Conservation (phyloP, 2,113 vertebrate species). For the Boleophthalmus pectinirostris region DNA sequence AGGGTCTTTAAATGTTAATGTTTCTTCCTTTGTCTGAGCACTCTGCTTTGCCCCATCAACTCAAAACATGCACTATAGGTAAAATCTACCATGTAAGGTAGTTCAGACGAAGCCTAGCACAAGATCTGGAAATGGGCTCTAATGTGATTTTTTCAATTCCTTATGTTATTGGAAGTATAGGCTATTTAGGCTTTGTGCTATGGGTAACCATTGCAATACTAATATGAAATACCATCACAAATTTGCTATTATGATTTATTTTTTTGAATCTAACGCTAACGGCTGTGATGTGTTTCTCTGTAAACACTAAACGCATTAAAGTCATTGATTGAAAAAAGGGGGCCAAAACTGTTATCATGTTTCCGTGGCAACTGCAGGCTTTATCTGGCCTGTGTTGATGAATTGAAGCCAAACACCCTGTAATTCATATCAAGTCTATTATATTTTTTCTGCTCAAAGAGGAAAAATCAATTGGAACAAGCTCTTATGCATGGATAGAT, state of each 20-base stretch:
- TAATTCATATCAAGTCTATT: slow-evolving; percentile 84
- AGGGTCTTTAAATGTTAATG: no score
- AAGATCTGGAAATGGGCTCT: no score
- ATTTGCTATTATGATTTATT: slow-evolving; percentile 17
- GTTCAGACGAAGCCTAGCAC: no score
- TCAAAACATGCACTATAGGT: no score
- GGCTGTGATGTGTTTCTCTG: slow-evolving; percentile 63
- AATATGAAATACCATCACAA: slow-evolving; percentile 19
- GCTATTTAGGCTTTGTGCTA: neutral
- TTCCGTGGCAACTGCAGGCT: slow-evolving; percentile 85
- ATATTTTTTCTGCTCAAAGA: slow-evolving; percentile 72
- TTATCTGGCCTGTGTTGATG: slow-evolving; percentile 85
- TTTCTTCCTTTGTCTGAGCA: no score
- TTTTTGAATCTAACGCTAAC: slow-evolving; percentile 25
- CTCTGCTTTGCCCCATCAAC: no score
- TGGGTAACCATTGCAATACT: neutral
- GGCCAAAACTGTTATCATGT: slow-evolving; percentile 84
- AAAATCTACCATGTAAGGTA: no score
- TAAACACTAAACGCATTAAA: slow-evolving; percentile 82
- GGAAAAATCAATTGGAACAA: slow-evolving; percentile 80
- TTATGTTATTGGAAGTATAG: no score
- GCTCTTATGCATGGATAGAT: slow-evolving; percentile 73
- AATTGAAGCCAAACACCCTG: slow-evolving; percentile 87
- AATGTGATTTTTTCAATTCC: no score
- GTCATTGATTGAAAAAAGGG: slow-evolving; percentile 88